Percentiles rank a stretch among this genome's conserved stretches.
Conservation (phyloP, 2,888 invertebrate genomes). For the Archips crataeganus region DNA sequence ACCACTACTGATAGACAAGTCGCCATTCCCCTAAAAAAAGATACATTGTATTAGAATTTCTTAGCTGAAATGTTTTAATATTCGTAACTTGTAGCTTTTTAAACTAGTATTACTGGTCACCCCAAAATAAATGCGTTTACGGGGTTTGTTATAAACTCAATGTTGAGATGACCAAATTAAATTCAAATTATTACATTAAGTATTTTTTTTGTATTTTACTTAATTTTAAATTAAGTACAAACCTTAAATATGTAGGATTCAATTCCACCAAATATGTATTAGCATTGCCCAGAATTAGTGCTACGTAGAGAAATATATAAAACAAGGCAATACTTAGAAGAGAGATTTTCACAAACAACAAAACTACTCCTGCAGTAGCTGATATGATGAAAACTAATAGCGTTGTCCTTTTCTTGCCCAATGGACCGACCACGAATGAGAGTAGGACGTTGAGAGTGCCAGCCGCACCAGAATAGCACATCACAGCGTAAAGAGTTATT, state of each 20-base stretch:
- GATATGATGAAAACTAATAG: conserved; percentile 60
- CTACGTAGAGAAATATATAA: conserved; percentile 68
- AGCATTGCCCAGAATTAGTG: conserved; percentile 69
- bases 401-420: conserved; percentile 67
- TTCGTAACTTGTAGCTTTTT: not conserved
- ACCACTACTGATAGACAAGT: conserved; percentile 75
- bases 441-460: conserved; percentile 60
- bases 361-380: conserved; percentile 55
- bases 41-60: not conserved
- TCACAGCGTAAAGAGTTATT: conserved; percentile 69
- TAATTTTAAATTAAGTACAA: conserved; percentile 17
- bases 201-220: too few relatives aligned
- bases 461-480: conserved; percentile 65
- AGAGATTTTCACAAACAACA: conserved; percentile 65
- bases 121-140: conserved; percentile 1
- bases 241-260: conserved; percentile 77
- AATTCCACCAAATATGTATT: conserved; percentile 74
- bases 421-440: conserved; percentile 63
- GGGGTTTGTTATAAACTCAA: not conserved
- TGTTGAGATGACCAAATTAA: not conserved
- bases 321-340: conserved; percentile 68
- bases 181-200: not conserved
- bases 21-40: conserved; percentile 69
- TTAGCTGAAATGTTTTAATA: not conserved
- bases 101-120: conserved; percentile 7